Evolutionary conservation across 2,797 vertebrate genomes (phyloP).

Genomic region (Rallus crepitans): DNA sequence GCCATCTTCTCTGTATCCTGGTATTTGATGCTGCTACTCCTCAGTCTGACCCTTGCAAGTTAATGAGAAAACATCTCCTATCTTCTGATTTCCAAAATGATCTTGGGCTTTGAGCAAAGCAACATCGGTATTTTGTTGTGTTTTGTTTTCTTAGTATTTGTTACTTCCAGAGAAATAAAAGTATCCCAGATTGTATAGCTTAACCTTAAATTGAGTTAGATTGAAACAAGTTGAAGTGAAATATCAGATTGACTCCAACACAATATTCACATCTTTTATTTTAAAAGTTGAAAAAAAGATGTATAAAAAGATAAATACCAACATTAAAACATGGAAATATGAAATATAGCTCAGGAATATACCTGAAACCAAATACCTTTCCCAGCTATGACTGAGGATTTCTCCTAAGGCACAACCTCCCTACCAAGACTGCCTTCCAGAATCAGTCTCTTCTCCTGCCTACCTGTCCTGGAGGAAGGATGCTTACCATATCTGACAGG

Average conservation of each 20-base stretch:
- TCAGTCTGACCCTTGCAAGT: background rate
- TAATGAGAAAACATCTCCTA: background rate
- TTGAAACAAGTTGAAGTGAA: background rate
- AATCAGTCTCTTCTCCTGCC: background rate
- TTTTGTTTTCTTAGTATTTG: background rate
- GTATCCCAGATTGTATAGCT: background rate
- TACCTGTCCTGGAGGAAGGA: background rate
- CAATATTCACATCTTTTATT: background rate
- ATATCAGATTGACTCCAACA: background rate
- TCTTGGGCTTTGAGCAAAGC: background rate
- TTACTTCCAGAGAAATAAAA: background rate
- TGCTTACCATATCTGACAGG: background rate
- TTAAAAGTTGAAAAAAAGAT: background rate
- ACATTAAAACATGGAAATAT: background rate
- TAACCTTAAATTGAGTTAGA: background rate
- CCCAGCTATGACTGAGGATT: background rate
- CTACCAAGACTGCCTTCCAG: background rate
- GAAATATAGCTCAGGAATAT: background rate
- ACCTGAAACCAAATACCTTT: background rate
- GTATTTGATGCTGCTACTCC: background rate
- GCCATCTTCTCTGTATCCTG: background rate
- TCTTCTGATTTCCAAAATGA: background rate
- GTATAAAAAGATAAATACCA: background rate
- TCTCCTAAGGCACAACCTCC: background rate
- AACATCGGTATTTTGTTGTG: accelerated